Percentiles rank a stretch among this genome's conserved stretches.
phyloP scores from a whole-genome alignment of 2,113 vertebrate species.

The Progne subis region DNA sequence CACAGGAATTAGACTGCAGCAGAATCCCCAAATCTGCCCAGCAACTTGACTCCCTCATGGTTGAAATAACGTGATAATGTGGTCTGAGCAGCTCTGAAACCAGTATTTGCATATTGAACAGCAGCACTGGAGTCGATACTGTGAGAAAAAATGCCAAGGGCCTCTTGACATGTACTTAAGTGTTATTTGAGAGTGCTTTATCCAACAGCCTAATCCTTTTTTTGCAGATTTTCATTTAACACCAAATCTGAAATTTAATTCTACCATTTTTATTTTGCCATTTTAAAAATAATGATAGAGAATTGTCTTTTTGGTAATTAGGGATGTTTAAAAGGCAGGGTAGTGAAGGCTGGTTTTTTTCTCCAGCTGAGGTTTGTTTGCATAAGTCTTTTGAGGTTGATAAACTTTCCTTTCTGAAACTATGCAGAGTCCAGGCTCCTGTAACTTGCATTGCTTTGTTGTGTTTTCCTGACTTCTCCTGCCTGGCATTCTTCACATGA shows the following conservation, averaged over 20 bases:
- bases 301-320: neutral
- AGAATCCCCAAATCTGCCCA: neutral
- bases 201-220: neutral
- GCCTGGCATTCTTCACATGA: neutral
- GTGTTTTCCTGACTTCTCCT: neutral
- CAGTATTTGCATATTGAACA: neutral
- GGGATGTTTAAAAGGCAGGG: neutral
- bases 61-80: neutral
- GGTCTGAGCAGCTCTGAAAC: neutral
- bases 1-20: neutral
- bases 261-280: neutral
- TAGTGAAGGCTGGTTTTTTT: rapidly evolving
- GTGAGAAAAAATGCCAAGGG: neutral
- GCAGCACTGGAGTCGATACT: neutral
- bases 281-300: neutral
- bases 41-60: neutral
- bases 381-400: neutral
- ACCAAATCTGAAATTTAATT: neutral
- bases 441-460: neutral
- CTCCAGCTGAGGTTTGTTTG: neutral
- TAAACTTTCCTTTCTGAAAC: neutral
- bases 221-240: neutral
- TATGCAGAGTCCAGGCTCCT: neutral
- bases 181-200: neutral
- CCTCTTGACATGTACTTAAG: neutral